Evolutionary conservation across 1,140 invertebrate genomes (phyloP).

Genomic region (Drosophila triauraria): DNA sequence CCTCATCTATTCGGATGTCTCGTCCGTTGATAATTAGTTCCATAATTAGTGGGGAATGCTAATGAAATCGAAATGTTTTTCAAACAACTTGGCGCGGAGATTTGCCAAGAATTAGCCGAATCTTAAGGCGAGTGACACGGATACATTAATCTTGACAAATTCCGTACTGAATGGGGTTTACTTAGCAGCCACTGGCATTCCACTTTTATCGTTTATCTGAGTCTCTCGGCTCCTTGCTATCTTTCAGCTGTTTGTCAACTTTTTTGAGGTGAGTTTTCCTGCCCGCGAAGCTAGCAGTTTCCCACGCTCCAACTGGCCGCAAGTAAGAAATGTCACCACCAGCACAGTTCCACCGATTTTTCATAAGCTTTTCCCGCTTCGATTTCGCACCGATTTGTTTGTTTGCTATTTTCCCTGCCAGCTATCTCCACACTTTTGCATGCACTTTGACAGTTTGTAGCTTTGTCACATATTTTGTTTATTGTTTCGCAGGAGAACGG

Average conservation of each 20-base stretch:
- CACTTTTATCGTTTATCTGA: slow-evolving; percentile 16
- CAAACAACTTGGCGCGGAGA: slow-evolving; percentile 35
- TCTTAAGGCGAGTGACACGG: slow-evolving; percentile 59
- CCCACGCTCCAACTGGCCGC: slow-evolving; percentile 66
- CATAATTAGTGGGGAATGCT: slow-evolving; percentile 74
- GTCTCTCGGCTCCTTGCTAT: not conserved
- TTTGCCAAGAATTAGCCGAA: slow-evolving; percentile 51
- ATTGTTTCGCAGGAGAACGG: slow-evolving; percentile 31
- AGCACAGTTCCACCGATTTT: slow-evolving; percentile 48
- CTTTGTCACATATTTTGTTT: slow-evolving; percentile 64
- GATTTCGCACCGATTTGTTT: slow-evolving; percentile 26
- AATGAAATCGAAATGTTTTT: slow-evolving; percentile 68
- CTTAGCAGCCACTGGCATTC: slow-evolving; percentile 26
- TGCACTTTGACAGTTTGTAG: slow-evolving; percentile 34
- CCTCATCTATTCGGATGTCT: slow-evolving; percentile 55
- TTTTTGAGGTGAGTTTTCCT: slow-evolving; percentile 21
- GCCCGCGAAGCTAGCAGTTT: slow-evolving; percentile 62
- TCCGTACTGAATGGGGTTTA: not conserved
- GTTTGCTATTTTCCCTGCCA: slow-evolving; percentile 25
- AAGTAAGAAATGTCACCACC: slow-evolving; percentile 27
- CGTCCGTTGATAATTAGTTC: slow-evolving; percentile 64
- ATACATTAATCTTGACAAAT: slow-evolving; percentile 53
- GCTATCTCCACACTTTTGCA: slow-evolving; percentile 42
- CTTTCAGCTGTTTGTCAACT: slow-evolving; percentile 34
- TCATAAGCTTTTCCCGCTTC: slow-evolving; percentile 52